phyloP scores from a whole-genome alignment of 1,140 invertebrate species.

The Anagrus nilaparvatae region DNA sequence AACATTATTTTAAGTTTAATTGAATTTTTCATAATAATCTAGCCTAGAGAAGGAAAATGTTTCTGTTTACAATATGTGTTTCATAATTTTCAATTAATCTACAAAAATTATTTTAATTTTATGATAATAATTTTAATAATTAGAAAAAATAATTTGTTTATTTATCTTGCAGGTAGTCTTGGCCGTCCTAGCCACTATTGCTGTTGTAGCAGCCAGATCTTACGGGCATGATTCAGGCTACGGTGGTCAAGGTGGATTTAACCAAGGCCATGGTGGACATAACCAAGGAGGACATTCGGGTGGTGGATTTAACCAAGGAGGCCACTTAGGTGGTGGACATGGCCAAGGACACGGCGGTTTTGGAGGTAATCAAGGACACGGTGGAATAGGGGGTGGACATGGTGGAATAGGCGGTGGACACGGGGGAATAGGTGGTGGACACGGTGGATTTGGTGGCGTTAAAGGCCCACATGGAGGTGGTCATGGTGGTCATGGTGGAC shows the following conservation, averaged over 20 bases:
- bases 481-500: slow-evolving; percentile 6
- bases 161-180: neutral
- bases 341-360: slow-evolving; percentile 1
- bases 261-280: no score
- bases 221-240: neutral
- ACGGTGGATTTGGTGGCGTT: neutral
- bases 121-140: neutral
- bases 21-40: no score
- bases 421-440: neutral
- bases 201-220: neutral
- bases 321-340: slow-evolving; percentile 5
- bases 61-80: no score
- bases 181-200: neutral
- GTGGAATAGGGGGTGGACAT: neutral
- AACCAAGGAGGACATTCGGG: no score
- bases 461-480: neutral
- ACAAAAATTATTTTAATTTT: neutral
- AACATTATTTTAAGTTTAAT: no score
- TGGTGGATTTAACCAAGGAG: no score
- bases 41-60: no score
- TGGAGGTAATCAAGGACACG: neutral
- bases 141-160: neutral
- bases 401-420: neutral
- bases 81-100: neutral
- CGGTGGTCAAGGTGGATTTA: neutral